Evolutionary conservation across 2,797 vertebrate species (phyloP).

Genomic region (Platalea minor): DNA sequence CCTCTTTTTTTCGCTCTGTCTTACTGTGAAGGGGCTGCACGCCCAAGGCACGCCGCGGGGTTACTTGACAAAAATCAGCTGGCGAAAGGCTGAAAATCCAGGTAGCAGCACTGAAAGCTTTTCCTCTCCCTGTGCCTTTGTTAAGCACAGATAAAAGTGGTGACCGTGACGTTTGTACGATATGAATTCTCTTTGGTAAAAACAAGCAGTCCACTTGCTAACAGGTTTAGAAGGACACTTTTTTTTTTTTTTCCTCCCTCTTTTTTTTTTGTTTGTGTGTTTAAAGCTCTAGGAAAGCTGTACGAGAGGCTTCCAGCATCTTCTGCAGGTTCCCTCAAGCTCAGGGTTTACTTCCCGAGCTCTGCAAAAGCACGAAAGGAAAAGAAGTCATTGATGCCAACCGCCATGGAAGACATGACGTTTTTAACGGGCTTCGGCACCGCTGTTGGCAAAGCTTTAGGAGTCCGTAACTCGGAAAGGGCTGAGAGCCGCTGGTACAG

Average conservation of each 20-base stretch:
- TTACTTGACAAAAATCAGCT: slow-evolving; percentile 59
- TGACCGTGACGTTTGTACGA: background rate
- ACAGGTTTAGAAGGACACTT: slow-evolving; percentile 28
- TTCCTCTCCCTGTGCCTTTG: slow-evolving; percentile 32
- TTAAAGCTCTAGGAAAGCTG: background rate
- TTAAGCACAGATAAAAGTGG: slow-evolving; percentile 24
- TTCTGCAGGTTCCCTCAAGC: background rate
- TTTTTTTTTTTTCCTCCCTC: background rate
- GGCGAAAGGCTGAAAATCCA: slow-evolving; percentile 33
- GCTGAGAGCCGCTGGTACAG: background rate
- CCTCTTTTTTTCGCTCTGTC: background rate
- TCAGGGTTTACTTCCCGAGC: background rate
- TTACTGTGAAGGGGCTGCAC: slow-evolving; percentile 28
- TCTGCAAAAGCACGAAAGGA: background rate
- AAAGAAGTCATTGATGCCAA: background rate
- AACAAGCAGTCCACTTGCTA: slow-evolving; percentile 48
- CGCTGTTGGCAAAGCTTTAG: background rate
- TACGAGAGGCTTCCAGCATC: background rate
- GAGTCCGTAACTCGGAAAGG: background rate
- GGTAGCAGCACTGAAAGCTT: slow-evolving; percentile 62
- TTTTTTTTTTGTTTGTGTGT: background rate
- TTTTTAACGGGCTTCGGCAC: background rate
- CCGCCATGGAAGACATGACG: background rate
- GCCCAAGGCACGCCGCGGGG: background rate
- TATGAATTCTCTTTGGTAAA: background rate